Evolutionary conservation across 92 coral and sea anemone species (phyloP).

Genomic region (Umimayanthus chanpuru): DNA sequence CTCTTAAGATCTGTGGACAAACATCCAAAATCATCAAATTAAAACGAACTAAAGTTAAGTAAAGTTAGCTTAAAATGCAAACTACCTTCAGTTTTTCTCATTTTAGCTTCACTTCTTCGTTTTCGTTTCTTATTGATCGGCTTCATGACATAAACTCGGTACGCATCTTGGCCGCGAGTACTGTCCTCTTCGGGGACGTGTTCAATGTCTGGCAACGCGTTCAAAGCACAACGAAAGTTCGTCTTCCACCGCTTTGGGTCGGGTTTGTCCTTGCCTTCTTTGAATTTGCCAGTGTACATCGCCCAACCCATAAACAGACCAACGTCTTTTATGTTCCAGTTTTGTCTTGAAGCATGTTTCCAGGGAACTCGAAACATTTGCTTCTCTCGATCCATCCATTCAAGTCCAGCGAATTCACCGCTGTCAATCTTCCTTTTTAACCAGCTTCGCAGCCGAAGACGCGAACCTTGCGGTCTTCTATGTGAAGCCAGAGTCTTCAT

Average conservation of each 20-base stretch:
- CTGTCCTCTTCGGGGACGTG: conserved; percentile 51
- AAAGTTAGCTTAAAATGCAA: background rate
- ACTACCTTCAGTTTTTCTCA: conserved; percentile 35
- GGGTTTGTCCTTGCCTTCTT: conserved; percentile 8
- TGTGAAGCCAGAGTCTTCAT: conserved; percentile 1
- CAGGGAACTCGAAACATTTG: conserved; percentile 73
- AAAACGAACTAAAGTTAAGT: no score
- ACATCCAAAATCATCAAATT: background rate
- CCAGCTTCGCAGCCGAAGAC: conserved; percentile 75
- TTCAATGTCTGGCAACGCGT: conserved; percentile 64
- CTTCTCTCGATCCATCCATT: conserved; percentile 66
- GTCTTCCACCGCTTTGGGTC: conserved; percentile 77
- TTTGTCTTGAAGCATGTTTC: conserved; percentile 69
- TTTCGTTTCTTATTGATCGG: conserved; percentile 5
- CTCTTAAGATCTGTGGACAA: background rate
- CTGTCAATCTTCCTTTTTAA: conserved; percentile 61
- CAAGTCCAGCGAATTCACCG: conserved; percentile 49
- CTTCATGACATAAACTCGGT: conserved; percentile 59
- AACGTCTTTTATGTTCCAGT: conserved; percentile 45
- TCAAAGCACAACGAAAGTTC: conserved; percentile 75
- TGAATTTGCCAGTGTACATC: conserved; percentile 65
- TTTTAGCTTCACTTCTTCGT: background rate
- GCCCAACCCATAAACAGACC: conserved; percentile 75
- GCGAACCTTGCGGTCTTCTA: background rate
- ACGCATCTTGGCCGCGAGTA: conserved; percentile 54